Percentiles rank a stretch among this genome's conserved stretches.
Conservation (phyloP, 2,888 invertebrate genomes). For the Apodemia mormo region DNA sequence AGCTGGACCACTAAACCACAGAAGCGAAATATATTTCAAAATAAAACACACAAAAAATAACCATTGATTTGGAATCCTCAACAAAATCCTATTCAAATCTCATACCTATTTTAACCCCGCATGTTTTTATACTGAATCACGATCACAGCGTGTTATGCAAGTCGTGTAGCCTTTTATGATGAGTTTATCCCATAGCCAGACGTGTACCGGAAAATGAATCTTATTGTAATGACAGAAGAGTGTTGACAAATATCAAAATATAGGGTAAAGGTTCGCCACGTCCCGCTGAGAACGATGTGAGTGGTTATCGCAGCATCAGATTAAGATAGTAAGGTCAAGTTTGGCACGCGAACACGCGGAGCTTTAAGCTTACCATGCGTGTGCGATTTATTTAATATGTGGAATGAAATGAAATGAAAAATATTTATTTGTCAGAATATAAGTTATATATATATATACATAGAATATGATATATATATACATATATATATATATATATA, state of each 20-base stretch:
- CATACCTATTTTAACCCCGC: constrained; percentile 38
- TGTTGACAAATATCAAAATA: constrained; percentile 34
- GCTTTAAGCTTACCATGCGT: background rate
- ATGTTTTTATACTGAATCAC: constrained; percentile 61
- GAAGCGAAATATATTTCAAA: background rate
- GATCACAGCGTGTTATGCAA: constrained; percentile 64
- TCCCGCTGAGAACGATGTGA: constrained; percentile 72
- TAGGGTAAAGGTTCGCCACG: constrained; percentile 47
- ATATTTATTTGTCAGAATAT: too few relatives aligned
- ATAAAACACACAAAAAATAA: background rate
- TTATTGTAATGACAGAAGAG: constrained; percentile 44
- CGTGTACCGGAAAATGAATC: constrained; percentile 41
- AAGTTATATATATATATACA: too few relatives aligned
- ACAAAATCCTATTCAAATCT: constrained; percentile 32
- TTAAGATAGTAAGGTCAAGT: constrained; percentile 74
- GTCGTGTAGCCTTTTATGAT: constrained; percentile 65
- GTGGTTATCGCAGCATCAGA: constrained; percentile 72
- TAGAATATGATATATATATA: too few relatives aligned
- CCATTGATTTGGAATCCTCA: constrained; percentile 24
- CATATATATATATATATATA: too few relatives aligned
- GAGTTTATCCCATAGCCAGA: constrained; percentile 56
- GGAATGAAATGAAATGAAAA: too few relatives aligned
- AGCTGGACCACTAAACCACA: too few relatives aligned
- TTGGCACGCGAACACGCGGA: constrained; percentile 65
- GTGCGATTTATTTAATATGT: background rate